A percentile compares a stretch with the other conserved stretches of the same genome.
Evolutionary conservation across 2,113 vertebrate species (phyloP).

Genomic region (Conger conger): DNA sequence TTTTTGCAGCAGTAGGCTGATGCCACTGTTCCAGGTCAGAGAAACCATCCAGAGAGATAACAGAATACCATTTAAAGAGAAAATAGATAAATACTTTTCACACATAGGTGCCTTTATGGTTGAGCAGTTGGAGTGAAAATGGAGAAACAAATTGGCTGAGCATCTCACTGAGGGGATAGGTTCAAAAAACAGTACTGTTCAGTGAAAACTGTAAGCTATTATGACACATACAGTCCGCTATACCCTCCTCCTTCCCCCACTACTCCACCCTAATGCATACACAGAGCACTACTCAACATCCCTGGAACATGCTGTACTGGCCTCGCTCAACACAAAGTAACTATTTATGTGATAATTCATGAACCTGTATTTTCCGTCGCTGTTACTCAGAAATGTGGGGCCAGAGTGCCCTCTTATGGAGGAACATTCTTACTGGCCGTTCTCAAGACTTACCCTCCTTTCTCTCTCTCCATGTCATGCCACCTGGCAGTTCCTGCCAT

Average conservation of each 20-base stretch:
- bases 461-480: no score
- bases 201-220: background rate
- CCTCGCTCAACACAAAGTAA: background rate
- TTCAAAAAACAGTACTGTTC: background rate
- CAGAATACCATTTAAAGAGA: background rate
- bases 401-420: slow-evolving; percentile 19
- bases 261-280: no score
- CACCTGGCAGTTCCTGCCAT: slow-evolving; percentile 76
- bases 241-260: background rate
- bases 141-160: background rate
- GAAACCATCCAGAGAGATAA: background rate
- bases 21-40: background rate
- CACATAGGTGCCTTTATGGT: background rate
- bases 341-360: background rate
- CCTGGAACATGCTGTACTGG: background rate
- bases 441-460: background rate
- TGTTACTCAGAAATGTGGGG: background rate
- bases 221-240: background rate
- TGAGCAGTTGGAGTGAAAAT: background rate
- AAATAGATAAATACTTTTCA: background rate
- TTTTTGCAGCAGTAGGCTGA: background rate
- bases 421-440: background rate
- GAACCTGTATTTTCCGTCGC: background rate
- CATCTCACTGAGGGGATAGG: background rate
- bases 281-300: slow-evolving; percentile 5